Evolutionary conservation across 2,888 invertebrate genomes (phyloP).

Genomic region (Escarpia spicata): DNA sequence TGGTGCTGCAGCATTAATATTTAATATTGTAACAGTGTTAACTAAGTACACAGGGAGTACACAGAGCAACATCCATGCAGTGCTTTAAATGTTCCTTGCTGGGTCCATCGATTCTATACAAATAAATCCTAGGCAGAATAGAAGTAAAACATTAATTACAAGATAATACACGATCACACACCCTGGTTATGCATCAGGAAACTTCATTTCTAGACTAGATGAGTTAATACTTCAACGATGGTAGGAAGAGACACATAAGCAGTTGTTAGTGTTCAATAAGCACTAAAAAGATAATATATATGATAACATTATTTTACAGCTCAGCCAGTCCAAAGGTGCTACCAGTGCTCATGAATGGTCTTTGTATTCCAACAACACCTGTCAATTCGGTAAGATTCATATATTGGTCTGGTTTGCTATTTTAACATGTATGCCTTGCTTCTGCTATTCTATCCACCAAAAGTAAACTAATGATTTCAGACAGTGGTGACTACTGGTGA

Average conservation of each 20-base stretch:
- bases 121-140: too few species aligned
- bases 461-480: background rate
- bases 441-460: background rate
- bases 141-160: too few species aligned
- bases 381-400: background rate
- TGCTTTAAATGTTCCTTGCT: background rate
- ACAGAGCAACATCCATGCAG: background rate
- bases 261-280: too few species aligned
- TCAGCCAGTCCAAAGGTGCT: background rate
- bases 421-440: background rate
- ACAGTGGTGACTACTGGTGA: too few species aligned
- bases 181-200: background rate
- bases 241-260: too few species aligned
- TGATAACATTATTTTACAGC: too few species aligned
- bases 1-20: background rate
- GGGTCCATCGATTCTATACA: too few species aligned
- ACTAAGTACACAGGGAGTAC: background rate
- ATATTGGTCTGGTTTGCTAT: background rate
- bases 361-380: constrained; percentile 10
- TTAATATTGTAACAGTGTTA: background rate
- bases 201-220: background rate
- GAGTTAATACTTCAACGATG: background rate
- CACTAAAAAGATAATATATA: too few species aligned
- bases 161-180: too few species aligned
- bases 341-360: background rate